phyloP scores from a whole-genome alignment of 2,888 invertebrate genomes.

The Ormyrus rosae region DNA sequence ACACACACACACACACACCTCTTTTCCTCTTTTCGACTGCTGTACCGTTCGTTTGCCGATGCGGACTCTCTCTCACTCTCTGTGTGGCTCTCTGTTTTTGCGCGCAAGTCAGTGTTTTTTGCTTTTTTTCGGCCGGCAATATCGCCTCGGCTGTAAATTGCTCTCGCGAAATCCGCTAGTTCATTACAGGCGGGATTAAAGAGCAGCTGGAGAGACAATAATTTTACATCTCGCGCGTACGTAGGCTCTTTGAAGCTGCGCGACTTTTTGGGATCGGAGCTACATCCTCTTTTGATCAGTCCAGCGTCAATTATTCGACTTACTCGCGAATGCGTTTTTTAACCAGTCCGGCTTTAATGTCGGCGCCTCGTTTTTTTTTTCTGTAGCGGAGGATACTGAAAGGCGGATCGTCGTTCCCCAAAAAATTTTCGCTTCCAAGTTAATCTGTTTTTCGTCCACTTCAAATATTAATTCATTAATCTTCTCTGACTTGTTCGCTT shows the following conservation, averaged over 20 bases:
- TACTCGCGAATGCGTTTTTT: constrained; percentile 8
- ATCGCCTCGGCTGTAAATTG: background rate
- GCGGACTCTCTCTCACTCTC: background rate
- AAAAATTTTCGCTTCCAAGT: constrained; percentile 25
- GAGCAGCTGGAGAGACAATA: too few species aligned
- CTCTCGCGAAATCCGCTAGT: too few species aligned
- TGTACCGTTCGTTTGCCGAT: too few species aligned
- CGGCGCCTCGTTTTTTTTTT: background rate
- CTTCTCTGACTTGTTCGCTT: background rate
- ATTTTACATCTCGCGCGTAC: too few species aligned
- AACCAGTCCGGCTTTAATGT: background rate
- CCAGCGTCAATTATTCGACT: constrained; percentile 33
- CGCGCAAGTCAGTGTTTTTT: background rate
- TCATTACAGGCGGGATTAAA: too few species aligned
- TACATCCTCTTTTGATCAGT: constrained; percentile 25
- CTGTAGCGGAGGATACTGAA: too few species aligned
- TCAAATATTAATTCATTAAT: constrained; percentile 39
- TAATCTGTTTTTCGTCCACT: constrained; percentile 22
- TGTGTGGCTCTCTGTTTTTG: constrained; percentile 4
- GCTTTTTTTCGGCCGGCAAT: background rate
- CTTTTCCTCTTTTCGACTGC: background rate
- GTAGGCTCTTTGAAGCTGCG: constrained; percentile 12
- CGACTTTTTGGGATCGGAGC: background rate
- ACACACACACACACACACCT: too few species aligned
- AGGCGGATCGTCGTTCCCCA: background rate